Percentiles rank a stretch among this genome's conserved stretches.
These are phyloP conservation scores for Aphelenchoides fujianensis DNA, from an alignment of 1,140 invertebrate species.

Conservation along the genomic window DNA sequence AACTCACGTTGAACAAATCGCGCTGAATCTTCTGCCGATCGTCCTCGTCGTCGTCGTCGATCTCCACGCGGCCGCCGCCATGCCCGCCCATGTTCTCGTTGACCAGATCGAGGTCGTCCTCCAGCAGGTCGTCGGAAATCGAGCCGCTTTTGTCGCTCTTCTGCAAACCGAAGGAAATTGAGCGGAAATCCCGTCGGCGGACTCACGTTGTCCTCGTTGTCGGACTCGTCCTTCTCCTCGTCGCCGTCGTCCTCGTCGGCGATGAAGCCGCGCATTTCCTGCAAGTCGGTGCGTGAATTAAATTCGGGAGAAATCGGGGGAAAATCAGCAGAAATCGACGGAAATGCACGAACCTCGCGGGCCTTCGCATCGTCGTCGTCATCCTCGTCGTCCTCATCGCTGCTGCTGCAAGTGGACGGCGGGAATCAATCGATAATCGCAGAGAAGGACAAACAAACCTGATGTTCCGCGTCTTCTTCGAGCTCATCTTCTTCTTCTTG, in stretches of 20 bases:
- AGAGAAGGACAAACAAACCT: slow-evolving; percentile 35
- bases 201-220: slow-evolving; percentile 48
- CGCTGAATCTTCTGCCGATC: slow-evolving; percentile 71
- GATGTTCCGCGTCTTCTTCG: slow-evolving; percentile 49
- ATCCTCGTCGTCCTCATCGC: slow-evolving; percentile 43
- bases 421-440: slow-evolving; percentile 19
- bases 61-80: slow-evolving; percentile 59
- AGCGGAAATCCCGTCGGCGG: slow-evolving; percentile 23
- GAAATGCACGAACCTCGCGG: slow-evolving; percentile 13
- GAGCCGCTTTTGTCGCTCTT: slow-evolving; percentile 52
- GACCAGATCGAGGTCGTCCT: slow-evolving; percentile 95
- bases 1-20: slow-evolving; percentile 67
- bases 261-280: slow-evolving; percentile 42
- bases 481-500: slow-evolving; percentile 50
- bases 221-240: slow-evolving; percentile 52
- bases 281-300: too few relatives aligned
- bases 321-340: slow-evolving; percentile 27
- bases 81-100: slow-evolving; percentile 97
- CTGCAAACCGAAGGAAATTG: slow-evolving; percentile 25
- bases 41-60: slow-evolving; percentile 71
- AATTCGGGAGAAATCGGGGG: too few relatives aligned
- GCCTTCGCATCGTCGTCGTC: slow-evolving; percentile 22
- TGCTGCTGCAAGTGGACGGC: slow-evolving; percentile 39
- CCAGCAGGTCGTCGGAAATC: slow-evolving; percentile 77
- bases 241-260: slow-evolving; percentile 60